A percentile compares a stretch with the other conserved stretches of the same genome.
These are phyloP conservation scores for Trilocha varians DNA, from an alignment of 2,888 invertebrate species.

Conservation along the genomic window DNA sequence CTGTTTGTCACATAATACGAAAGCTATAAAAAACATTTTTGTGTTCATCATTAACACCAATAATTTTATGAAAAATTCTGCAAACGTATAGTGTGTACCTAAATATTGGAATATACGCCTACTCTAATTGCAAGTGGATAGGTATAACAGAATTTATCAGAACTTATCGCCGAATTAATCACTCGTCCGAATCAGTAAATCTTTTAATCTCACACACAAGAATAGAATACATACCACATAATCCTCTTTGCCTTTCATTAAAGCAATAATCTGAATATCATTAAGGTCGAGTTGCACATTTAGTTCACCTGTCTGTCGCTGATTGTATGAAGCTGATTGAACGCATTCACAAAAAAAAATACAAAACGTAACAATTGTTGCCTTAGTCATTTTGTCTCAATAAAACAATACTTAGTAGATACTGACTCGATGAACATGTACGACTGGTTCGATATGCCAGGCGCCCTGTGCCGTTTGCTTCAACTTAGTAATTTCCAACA, in stretches of 20 bases:
- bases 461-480: slow-evolving; percentile 45
- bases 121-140: too few relatives aligned
- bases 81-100: too few relatives aligned
- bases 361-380: slow-evolving; percentile 22
- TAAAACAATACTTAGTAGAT: slow-evolving; percentile 4
- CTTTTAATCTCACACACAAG: too few relatives aligned
- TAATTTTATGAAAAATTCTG: too few relatives aligned
- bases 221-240: slow-evolving; percentile 71
- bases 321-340: slow-evolving; percentile 67
- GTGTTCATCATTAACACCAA: too few relatives aligned
- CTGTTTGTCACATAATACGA: too few relatives aligned
- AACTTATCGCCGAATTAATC: neutral
- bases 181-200: neutral
- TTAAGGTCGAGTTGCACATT: slow-evolving; percentile 87
- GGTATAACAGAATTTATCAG: too few relatives aligned
- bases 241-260: slow-evolving; percentile 75
- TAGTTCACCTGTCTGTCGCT: slow-evolving; percentile 83
- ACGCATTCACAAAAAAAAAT: slow-evolving; percentile 24
- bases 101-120: too few relatives aligned
- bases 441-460: slow-evolving; percentile 37
- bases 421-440: slow-evolving; percentile 24
- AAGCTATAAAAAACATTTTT: too few relatives aligned
- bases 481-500: slow-evolving; percentile 63
- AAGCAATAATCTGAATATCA: slow-evolving; percentile 82
- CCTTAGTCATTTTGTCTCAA: slow-evolving; percentile 22